Evolutionary conservation across 2,113 vertebrate species (phyloP).

Genomic region (Cyrtonyx montezumae): DNA sequence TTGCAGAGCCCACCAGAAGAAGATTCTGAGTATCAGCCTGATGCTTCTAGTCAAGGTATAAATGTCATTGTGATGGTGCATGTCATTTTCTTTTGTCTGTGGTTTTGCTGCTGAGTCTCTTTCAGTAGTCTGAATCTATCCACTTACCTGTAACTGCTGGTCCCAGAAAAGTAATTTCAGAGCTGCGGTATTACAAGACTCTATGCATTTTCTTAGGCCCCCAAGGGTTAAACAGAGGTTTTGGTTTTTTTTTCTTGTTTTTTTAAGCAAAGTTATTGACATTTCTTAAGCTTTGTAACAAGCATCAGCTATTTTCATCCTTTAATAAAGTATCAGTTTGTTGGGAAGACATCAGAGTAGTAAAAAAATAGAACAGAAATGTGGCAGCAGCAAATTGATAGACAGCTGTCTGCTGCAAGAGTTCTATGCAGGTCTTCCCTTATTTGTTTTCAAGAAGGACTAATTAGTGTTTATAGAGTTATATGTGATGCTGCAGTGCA

Average conservation of each 20-base stretch:
- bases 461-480: not conserved
- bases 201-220: not conserved
- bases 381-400: not conserved
- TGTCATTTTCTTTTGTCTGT: not conserved
- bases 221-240: not conserved
- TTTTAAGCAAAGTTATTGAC: not conserved
- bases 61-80: not conserved
- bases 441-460: conserved; percentile 8
- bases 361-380: no score
- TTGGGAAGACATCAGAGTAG: not conserved
- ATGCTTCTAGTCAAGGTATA: conserved; percentile 79
- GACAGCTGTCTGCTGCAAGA: not conserved
- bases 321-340: not conserved
- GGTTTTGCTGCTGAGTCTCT: not conserved
- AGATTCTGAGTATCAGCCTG: conserved; percentile 80
- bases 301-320: not conserved
- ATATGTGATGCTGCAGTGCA: not conserved
- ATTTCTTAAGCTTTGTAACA: not conserved
- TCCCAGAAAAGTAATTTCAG: conserved; percentile 3
- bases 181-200: not conserved
- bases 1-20: conserved; percentile 82
- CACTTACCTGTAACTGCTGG: not conserved
- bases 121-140: not conserved
- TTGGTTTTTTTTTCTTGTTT: not conserved
- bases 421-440: not conserved